Percentiles rank a stretch among this genome's conserved stretches.
phyloP scores from a whole-genome alignment of 2,113 vertebrate genomes.

The Pogonocichla stellata region DNA sequence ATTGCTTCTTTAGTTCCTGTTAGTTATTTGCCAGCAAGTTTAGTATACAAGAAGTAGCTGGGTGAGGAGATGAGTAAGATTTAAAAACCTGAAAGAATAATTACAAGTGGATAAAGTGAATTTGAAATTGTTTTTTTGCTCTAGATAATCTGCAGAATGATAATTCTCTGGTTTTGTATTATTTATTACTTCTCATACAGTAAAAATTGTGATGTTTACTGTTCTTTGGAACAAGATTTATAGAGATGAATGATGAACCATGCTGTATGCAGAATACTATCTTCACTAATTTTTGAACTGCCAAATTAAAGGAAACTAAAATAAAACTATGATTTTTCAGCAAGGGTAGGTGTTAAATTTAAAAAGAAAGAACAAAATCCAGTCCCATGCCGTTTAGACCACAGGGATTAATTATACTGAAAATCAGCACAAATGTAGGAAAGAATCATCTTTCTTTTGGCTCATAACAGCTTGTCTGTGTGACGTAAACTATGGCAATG shows the following conservation, averaged over 20 bases:
- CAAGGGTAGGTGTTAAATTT: not conserved
- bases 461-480: not conserved
- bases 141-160: not conserved
- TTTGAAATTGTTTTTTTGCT: slow-evolving; percentile 31
- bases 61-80: not conserved
- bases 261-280: not conserved
- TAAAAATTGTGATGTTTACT: slow-evolving; percentile 40
- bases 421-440: not conserved
- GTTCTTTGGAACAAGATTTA: slow-evolving; percentile 31
- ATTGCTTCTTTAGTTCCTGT: not conserved
- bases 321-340: not conserved
- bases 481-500: not conserved
- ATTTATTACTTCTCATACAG: slow-evolving; percentile 37
- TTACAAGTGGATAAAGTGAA: slow-evolving; percentile 31
- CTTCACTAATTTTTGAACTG: not conserved
- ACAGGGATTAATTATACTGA: slow-evolving; percentile 10
- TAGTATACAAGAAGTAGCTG: not conserved
- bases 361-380: not conserved
- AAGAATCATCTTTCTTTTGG: not conserved
- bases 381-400: not conserved
- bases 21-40: not conserved
- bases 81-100: slow-evolving; percentile 12
- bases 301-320: slow-evolving; percentile 25
- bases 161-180: not conserved
- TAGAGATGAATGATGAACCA: slow-evolving; percentile 1